phyloP scores from a whole-genome alignment of 1,140 invertebrate species.

The Stegodyphus dumicola region DNA sequence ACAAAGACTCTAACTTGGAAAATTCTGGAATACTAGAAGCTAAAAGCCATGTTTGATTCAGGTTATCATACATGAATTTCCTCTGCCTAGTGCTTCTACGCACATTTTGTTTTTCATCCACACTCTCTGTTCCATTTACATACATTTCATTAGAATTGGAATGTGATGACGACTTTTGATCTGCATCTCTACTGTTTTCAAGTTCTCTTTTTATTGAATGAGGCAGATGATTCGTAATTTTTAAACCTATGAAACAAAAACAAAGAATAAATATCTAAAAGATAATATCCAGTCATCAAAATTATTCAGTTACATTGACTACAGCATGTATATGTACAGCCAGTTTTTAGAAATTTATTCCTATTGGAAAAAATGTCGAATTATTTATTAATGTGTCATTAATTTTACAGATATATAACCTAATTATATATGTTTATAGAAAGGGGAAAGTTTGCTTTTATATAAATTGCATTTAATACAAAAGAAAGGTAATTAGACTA shows the following conservation, averaged over 20 bases:
- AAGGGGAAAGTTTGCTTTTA: no score
- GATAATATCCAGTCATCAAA: background rate
- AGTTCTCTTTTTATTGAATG: conserved; percentile 37
- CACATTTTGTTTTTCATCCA: conserved; percentile 63
- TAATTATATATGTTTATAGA: no score
- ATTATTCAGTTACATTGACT: no score
- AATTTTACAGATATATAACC: no score
- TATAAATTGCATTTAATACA: no score
- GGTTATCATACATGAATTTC: conserved; percentile 69
- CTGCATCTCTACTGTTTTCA: conserved; percentile 47
- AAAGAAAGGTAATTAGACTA: no score
- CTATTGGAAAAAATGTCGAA: no score
- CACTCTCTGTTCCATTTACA: conserved; percentile 30
- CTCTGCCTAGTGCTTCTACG: conserved; percentile 74
- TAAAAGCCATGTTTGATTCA: conserved; percentile 63
- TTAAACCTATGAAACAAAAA: conserved; percentile 27
- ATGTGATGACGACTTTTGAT: conserved; percentile 47
- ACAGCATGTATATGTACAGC: no score
- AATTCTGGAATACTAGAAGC: conserved; percentile 52
- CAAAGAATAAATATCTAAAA: background rate
- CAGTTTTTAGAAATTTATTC: no score
- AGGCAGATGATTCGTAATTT: conserved; percentile 24
- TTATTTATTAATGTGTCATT: no score
- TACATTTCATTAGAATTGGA: conserved; percentile 53
- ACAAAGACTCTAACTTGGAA: conserved; percentile 70